A percentile compares a stretch with the other conserved stretches of the same genome.
Evolutionary conservation across 2,113 vertebrate genomes (phyloP).

Genomic region (Equus quagga): DNA sequence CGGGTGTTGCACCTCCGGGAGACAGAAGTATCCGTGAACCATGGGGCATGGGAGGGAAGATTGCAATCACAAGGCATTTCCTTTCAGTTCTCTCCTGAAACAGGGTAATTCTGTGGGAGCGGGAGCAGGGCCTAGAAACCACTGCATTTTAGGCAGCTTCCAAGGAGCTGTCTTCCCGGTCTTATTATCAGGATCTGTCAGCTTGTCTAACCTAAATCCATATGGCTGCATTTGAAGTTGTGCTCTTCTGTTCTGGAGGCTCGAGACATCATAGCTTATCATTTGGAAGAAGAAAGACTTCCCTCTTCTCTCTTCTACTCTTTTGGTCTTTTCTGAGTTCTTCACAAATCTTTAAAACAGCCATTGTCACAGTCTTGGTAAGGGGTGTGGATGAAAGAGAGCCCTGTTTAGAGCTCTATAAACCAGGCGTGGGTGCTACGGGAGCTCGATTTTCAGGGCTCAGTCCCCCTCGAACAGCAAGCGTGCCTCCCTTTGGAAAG

Average conservation of each 20-base stretch:
- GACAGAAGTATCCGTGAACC: constrained; percentile 23
- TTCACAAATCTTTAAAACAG: constrained; percentile 6
- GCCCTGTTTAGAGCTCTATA: background rate
- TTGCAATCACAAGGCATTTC: constrained; percentile 71
- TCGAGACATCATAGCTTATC: background rate
- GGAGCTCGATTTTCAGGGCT: background rate
- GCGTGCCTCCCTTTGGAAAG: background rate
- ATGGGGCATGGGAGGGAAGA: constrained; percentile 41
- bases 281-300: background rate
- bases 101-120: constrained; percentile 7
- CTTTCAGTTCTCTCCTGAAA: constrained; percentile 67
- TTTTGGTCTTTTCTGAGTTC: constrained; percentile 13
- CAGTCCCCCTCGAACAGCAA: background rate
- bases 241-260: background rate
- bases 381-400: background rate
- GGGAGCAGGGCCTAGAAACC: background rate
- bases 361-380: background rate
- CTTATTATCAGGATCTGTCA: background rate
- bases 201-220: constrained; percentile 6
- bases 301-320: background rate
- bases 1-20: background rate
- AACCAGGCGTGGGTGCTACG: background rate
- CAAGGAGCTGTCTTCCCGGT: background rate
- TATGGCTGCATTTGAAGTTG: background rate
- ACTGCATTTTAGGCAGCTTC: background rate